phyloP scores from a whole-genome alignment of 2,888 invertebrate genomes.

The Tanypteryx hageni region DNA sequence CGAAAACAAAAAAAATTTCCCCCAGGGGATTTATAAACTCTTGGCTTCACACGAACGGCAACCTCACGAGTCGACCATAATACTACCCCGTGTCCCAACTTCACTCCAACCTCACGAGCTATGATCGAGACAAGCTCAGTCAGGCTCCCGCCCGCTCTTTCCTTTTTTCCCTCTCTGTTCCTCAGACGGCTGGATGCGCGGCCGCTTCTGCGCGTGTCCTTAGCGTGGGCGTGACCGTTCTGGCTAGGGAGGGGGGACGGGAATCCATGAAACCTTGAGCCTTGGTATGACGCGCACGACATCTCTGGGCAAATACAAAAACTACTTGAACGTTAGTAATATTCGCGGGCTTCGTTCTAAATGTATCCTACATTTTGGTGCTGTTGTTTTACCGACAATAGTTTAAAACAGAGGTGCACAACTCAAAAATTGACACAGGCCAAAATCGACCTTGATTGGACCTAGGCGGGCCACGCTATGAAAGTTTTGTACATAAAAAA shows the following conservation, averaged over 20 bases:
- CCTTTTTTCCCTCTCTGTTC: slow-evolving; percentile 18
- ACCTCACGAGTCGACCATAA: slow-evolving; percentile 15
- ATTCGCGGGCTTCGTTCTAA: no score
- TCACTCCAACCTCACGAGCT: slow-evolving; percentile 42
- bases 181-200: slow-evolving; percentile 48
- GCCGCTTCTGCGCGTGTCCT: slow-evolving; percentile 47
- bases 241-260: not conserved
- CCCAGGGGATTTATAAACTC: not conserved
- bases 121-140: slow-evolving; percentile 4
- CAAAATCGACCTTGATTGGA: no score
- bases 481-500: no score
- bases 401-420: no score
- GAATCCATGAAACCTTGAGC: not conserved
- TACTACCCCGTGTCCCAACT: slow-evolving; percentile 1
- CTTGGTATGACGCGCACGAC: not conserved
- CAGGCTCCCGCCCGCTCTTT: slow-evolving; percentile 9
- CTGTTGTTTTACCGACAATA: no score
- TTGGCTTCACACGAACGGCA: not conserved
- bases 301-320: not conserved
- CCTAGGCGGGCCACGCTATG: no score
- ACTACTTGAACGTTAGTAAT: not conserved
- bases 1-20: not conserved
- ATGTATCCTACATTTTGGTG: no score
- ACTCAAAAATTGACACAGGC: no score
- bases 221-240: slow-evolving; percentile 52